phyloP scores from a whole-genome alignment of 2,113 vertebrate species.

The Prunella fulvescens region DNA sequence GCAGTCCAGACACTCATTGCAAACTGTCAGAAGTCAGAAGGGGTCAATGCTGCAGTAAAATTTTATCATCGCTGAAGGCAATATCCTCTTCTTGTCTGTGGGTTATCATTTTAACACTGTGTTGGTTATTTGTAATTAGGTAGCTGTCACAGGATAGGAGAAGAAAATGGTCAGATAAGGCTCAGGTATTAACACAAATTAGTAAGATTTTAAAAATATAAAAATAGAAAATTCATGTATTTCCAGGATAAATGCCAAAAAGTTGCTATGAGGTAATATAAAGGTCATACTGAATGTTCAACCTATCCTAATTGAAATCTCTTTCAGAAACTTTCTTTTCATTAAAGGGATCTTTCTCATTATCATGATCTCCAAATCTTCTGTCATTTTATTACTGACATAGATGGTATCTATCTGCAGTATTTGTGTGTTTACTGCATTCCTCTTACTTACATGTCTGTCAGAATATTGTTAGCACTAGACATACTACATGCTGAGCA shows the following conservation, averaged over 20 bases:
- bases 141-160: background rate
- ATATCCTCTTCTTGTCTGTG: background rate
- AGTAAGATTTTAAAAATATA: background rate
- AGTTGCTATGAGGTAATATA: background rate
- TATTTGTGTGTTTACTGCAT: background rate
- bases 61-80: background rate
- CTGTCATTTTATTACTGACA: background rate
- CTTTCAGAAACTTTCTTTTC: background rate
- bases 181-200: background rate
- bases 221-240: background rate
- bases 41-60: background rate
- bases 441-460: background rate
- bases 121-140: background rate
- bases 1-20: background rate
- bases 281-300: background rate
- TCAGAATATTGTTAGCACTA: background rate
- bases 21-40: background rate
- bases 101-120: background rate
- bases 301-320: background rate
- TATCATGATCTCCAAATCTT: background rate
- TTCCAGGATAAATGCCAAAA: background rate
- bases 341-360: background rate
- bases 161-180: background rate
- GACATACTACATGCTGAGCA: background rate
- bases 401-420: background rate